These are phyloP conservation scores for Meriones unguiculatus DNA, from an alignment of 2,113 vertebrate genomes.

Conservation along the genomic window DNA sequence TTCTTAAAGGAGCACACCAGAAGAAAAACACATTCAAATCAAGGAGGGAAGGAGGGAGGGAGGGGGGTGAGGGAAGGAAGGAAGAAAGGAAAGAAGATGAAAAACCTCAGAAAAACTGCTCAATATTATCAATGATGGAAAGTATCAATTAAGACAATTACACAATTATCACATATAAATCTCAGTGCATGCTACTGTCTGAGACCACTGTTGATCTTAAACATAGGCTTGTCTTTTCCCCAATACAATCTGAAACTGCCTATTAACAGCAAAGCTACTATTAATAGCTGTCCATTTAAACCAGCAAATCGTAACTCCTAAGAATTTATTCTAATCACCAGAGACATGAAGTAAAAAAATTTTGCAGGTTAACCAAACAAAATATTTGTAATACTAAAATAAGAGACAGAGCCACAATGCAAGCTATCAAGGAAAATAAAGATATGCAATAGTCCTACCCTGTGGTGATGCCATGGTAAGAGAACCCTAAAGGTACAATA, in stretches of 20 bases:
- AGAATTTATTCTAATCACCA: conserved; percentile 40
- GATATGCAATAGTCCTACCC: no score
- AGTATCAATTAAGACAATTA: background rate
- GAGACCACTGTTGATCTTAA: background rate
- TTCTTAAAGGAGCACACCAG: background rate
- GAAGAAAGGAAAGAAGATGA: background rate
- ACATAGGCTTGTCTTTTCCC: background rate
- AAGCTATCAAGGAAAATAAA: background rate
- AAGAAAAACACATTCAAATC: conserved; percentile 4
- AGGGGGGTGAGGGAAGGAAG: background rate
- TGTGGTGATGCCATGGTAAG: background rate
- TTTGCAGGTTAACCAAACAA: background rate
- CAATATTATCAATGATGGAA: conserved; percentile 24
- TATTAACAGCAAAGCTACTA: background rate
- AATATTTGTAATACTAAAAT: background rate
- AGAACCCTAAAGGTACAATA: background rate
- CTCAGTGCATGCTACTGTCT: background rate
- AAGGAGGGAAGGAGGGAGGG: background rate
- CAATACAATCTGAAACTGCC: background rate
- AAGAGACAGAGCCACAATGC: background rate
- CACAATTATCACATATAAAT: background rate
- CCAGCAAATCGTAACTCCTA: background rate
- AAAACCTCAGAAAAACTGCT: conserved; percentile 8
- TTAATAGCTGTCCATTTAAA: background rate
- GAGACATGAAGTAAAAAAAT: background rate